A percentile compares a stretch with the other conserved stretches of the same genome.
These are phyloP conservation scores for Mastomys natalensis DNA, from an alignment of 2,113 vertebrate species.

Conservation along the genomic window DNA sequence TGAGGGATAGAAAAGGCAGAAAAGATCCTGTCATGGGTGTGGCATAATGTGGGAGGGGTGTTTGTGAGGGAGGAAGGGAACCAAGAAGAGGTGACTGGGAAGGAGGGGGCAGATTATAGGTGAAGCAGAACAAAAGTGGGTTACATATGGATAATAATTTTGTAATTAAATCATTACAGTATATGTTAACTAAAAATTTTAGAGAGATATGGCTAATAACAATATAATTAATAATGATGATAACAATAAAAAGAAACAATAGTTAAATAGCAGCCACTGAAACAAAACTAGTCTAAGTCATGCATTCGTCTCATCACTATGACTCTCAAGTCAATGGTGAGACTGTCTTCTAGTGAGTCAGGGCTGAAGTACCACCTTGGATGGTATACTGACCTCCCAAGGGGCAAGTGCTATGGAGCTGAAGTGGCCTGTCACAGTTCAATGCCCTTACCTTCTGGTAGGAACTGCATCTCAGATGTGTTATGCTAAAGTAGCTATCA, in stretches of 20 bases:
- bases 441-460: not conserved
- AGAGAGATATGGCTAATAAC: not conserved
- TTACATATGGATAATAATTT: too few species aligned
- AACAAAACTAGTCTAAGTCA: constrained; percentile 34
- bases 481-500: not conserved
- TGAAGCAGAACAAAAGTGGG: not conserved
- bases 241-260: not conserved
- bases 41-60: not conserved
- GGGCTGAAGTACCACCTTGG: not conserved
- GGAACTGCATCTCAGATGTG: not conserved
- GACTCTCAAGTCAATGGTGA: constrained; percentile 33
- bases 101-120: not conserved
- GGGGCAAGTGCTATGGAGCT: not conserved
- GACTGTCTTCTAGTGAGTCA: not conserved
- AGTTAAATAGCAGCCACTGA: constrained; percentile 15
- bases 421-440: not conserved
- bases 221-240: too few species aligned
- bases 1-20: not conserved
- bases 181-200: not conserved
- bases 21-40: too few species aligned
- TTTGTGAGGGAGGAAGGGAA: not conserved
- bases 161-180: not conserved
- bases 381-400: not conserved
- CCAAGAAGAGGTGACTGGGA: not conserved
- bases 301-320: not conserved